Evolutionary conservation across 2,888 invertebrate genomes (phyloP), one percentile per base, ranked within the genome.

Genomic region (Aethes cnicana): DNA sequence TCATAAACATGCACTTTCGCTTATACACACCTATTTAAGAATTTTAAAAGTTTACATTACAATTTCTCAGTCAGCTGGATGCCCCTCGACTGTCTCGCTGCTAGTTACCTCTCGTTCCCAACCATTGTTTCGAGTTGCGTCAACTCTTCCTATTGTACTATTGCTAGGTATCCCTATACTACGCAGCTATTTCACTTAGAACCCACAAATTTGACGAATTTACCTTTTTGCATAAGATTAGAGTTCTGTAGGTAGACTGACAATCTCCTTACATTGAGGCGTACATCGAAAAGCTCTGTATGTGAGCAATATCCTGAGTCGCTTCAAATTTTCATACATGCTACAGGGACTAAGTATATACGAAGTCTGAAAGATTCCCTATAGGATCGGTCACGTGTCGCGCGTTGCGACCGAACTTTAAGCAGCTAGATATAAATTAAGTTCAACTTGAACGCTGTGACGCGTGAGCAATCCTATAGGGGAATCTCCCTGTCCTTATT

Each of bases 121-220:
- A 47, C 53, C 43, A 58, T 57, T 62, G 59, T 61, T 47, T 39
- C 6, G 18, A 30, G 36, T 58, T 58, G 54, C 57, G 49, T 55
- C 56, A 58, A 43, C 48, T 48, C 53, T 53, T 53, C 53, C 53
- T 47, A 53, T 53, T 53, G 53, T 53, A 41, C 52, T 23, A 44
- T 46, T 50, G 50, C 50, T 30, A 36, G 39, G 9, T 39, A 39
- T 52, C 52, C 52, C 52, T 46, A 46, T 26, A 37, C 32, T 33
- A 46, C 52, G 30, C 25, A 25, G 25, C 28, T 25, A 18, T 50
- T 44, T 46, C 37, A 23, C 43, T 49, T 21, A 26, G 23, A n/a
- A 20, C 8, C 26, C 42, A 44, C 44, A 33, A 52, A 44, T 18
- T 25, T 33, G 7, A 8, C 52, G 28, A 44, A 32, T 37, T 37